These are phyloP conservation scores for Percina caprodes DNA, from an alignment of 2,113 vertebrate species.

Conservation along the genomic window DNA sequence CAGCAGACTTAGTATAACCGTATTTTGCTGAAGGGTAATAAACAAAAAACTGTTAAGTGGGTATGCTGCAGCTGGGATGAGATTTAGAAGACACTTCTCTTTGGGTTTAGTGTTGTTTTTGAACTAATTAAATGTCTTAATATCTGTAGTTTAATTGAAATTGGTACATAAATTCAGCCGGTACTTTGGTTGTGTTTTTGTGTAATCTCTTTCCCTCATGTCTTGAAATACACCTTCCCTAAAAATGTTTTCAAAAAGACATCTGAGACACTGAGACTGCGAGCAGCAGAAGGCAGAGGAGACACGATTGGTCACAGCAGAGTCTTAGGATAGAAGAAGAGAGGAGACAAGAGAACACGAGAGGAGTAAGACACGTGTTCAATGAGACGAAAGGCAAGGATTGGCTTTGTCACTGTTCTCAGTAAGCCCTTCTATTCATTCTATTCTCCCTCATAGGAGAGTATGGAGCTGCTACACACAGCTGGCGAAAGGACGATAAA, in stretches of 20 bases:
- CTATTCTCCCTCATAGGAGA: slow-evolving; percentile 44
- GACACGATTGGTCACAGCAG: neutral
- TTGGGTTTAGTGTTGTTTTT: neutral
- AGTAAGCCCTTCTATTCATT: slow-evolving; percentile 57
- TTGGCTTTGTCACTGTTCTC: slow-evolving; percentile 42
- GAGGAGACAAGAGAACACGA: slow-evolving; percentile 32
- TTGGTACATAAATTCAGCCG: neutral
- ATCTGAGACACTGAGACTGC: neutral
- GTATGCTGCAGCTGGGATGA: slow-evolving; percentile 2
- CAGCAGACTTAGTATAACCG: slow-evolving; percentile 41
- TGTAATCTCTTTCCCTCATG: neutral
- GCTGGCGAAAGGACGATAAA: slow-evolving; percentile 63
- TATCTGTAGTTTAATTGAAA: slow-evolving; percentile 6
- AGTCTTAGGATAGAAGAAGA: slow-evolving; percentile 14
- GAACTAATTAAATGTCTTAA: slow-evolving; percentile 19
- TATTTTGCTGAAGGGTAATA: slow-evolving; percentile 33
- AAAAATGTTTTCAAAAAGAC: neutral
- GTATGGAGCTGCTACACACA: slow-evolving; percentile 46
- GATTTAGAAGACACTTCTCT: neutral
- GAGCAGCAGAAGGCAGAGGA: neutral
- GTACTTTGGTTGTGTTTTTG: slow-evolving; percentile 3
- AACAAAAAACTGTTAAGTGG: slow-evolving; percentile 36
- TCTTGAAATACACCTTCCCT: slow-evolving; percentile 8
- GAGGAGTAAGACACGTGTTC: slow-evolving; percentile 24
- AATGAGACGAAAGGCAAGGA: slow-evolving; percentile 45